Base-by-base conservation (phyloP, 2,113 vertebrate genomes). In the Theropithecus gelada region DNA sequence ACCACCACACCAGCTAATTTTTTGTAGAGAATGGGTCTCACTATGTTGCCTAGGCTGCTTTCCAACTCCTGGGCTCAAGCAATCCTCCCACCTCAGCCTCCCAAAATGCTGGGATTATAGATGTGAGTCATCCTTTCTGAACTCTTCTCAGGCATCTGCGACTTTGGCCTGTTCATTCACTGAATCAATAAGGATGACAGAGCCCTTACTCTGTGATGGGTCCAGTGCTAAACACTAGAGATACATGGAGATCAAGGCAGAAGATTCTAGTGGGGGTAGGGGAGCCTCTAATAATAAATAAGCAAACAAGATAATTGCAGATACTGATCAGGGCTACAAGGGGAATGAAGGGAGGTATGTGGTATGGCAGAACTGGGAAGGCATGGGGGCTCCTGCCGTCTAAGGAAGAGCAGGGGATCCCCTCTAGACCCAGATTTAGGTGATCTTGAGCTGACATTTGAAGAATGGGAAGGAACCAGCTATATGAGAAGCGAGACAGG, bases 381-480 rank as follows among this genome's bases (percentile, higher is more conserved):
- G 68, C 0, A 0, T 1, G 2, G 72, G 55, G 27, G 10, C 20
- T 17, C 30, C 18, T 22, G n/a, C 45, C 38, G 0, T 32, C 68
- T 80, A 96, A 93, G 32, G 18, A 22, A 45, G 16, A 22, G 8
- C 8, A 2, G 61, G 50, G 52, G 25, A 75, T 40, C n/a, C 43
- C 32, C 76, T 73, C 43, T 59, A 68, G 12, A 66, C 4, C 18
- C 20, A 55, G 52, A 55, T 55, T 18, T 55, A 70, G 85, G 23
- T 35, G 80, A 75, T 30, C 68, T 82, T 8, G 64, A 72, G n/a
- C 68, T 84, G 61, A 85, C 43, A 75, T 45, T 9, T n/a, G 17
- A 88, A 94, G 48, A 64, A 52, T 52, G 20, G 32, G 79, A 91
- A 95, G 66, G 16, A 96, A 32, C n/a, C 48, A 40, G 79, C 48